Evolutionary conservation across 2,888 invertebrate genomes (phyloP), one percentile per base, ranked within the genome.

Genomic region (Plemyria rubiginata): DNA sequence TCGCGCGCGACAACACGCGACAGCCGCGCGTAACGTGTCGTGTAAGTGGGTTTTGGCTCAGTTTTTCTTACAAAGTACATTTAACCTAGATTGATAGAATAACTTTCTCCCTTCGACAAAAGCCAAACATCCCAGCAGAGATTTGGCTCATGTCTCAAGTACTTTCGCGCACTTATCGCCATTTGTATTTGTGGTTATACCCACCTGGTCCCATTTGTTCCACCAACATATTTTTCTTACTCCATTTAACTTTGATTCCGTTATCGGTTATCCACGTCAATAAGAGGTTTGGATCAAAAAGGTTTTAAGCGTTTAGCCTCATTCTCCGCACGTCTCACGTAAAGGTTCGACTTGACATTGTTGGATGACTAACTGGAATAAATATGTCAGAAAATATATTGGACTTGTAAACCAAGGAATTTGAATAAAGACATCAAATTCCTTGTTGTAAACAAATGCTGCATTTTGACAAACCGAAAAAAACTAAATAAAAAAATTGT

Each of bases 251-350:
- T 61, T 55, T 41, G 56, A 65, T 65, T 60, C 53, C 40, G 62
- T 66, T 70, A 51, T 46, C 6, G 36, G 50, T 38, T 16, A 16
- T 58, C 28, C 41, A 60, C 64, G 54, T 61, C 36, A 7, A 22
- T 51, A 40, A 41, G 40, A 48, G 53, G 46, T 45, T 41, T 1
- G 40, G 48, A 50, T 54, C 36, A 52, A 12, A 55, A 52, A 55
- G 49, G 60, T 64, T 57, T 62, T 54, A 63, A 49, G 54, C 60
- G 52, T 53, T 66, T 59, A 56, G 45, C 49, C 54, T 52, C 59
- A 72, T 76, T 72, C 74, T 29, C 32, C 54, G 68, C 74, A 75
- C 73, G 73, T 70, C 54, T 69, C 74, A 75, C 73, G 73, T 70
- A 53, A 68, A 54, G 43, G 45, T 55, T 66, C 11, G 36, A 38